Conservation (phyloP, 2,797 vertebrate species). For the Cetoscarus ocellatus region DNA sequence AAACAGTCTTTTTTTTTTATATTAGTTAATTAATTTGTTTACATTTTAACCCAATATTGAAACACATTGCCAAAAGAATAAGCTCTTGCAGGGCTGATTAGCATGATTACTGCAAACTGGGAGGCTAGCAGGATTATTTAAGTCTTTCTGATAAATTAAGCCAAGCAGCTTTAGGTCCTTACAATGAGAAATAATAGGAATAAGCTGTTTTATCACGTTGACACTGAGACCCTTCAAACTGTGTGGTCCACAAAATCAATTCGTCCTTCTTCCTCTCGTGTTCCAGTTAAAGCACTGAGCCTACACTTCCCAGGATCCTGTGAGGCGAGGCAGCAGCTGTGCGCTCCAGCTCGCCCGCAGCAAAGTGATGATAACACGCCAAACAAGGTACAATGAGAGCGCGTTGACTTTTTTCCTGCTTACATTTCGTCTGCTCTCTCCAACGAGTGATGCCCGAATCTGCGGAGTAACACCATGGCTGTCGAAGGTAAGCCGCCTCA, state of each 20-base stretch:
- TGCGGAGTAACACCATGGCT: slow-evolving; percentile 80
- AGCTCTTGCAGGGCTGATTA: no score
- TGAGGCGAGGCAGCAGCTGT: slow-evolving; percentile 66
- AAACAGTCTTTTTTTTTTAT: no score
- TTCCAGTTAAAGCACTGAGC: slow-evolving; percentile 21
- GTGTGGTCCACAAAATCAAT: not conserved
- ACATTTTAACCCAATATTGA: no score
- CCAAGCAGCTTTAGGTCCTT: no score
- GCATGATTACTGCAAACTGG: no score
- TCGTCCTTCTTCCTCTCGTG: not conserved
- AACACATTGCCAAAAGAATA: no score
- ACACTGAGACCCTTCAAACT: not conserved
- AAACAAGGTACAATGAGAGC: slow-evolving; percentile 67
- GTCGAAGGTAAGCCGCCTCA: slow-evolving; percentile 82
- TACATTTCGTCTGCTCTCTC: slow-evolving; percentile 27
- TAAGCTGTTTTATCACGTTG: no score
- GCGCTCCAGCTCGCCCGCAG: slow-evolving; percentile 72
- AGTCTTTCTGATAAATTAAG: no score
- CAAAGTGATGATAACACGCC: slow-evolving; percentile 77
- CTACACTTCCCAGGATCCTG: slow-evolving; percentile 83
- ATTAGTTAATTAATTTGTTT: no score
- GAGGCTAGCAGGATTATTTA: no score
- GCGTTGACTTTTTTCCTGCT: slow-evolving; percentile 48
- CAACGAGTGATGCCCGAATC: slow-evolving; percentile 68
- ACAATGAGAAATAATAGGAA: no score